Evolutionary conservation across 53 echinoderm and acorn worm genomes (phyloP).

Genomic region (Luidia sarsii): DNA sequence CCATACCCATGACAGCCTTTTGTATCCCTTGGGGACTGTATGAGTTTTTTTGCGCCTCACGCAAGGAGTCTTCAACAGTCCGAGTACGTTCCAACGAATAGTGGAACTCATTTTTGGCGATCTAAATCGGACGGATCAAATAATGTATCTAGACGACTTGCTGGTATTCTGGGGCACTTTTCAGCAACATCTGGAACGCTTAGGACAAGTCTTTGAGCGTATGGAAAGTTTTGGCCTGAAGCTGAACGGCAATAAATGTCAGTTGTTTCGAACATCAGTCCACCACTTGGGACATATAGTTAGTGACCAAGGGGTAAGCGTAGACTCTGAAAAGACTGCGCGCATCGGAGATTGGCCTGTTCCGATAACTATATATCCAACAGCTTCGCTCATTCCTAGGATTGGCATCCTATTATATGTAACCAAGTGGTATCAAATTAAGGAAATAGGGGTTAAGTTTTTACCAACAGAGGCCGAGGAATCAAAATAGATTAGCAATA

Average conservation of each 20-base stretch:
- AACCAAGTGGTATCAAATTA: too few species aligned
- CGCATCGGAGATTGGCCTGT: background rate
- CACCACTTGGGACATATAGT: background rate
- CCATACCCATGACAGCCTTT: background rate
- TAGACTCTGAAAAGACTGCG: background rate
- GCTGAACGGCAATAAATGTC: conserved; percentile 10
- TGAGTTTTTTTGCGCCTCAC: background rate
- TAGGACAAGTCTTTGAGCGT: background rate
- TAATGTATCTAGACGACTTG: conserved; percentile 7
- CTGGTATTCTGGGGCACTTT: background rate
- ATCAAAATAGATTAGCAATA: too few species aligned
- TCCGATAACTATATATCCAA: background rate
- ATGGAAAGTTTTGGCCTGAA: background rate
- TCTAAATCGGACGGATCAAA: background rate
- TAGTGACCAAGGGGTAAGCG: background rate
- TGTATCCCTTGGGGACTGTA: background rate
- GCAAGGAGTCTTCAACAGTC: background rate
- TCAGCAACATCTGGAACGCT: background rate
- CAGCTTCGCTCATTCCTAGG: conserved; percentile 8
- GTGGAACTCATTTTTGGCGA: conserved; percentile 17
- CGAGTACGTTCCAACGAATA: background rate
- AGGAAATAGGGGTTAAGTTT: too few species aligned
- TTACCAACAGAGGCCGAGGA: too few species aligned
- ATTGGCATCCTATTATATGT: conserved; percentile 7
- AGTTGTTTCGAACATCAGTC: background rate